Base-by-base conservation (phyloP, 1,140 invertebrate genomes). In the Orchestia grillus region DNA sequence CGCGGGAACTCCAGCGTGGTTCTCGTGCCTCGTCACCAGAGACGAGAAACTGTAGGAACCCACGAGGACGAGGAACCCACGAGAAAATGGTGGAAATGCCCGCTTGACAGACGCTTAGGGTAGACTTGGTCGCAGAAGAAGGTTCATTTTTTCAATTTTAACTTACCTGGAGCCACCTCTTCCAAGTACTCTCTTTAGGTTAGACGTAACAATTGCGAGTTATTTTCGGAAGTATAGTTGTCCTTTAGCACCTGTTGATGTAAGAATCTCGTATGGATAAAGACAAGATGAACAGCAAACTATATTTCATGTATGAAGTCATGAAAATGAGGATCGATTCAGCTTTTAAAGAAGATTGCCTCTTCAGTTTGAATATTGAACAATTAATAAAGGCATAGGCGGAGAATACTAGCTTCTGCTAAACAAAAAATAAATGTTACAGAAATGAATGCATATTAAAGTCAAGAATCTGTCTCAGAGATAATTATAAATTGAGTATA, bases 1-100 rank as follows among this genome's bases (percentile, higher is more conserved):
- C 43, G 92, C 92, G 92, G 92, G 92, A 94, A 94, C 92, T 45
- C 92, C 92, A 94, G 92, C 92, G 92, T 94, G 92, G 92, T 94
- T 94, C 92, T 94, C 92, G 92, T 94, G 92, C 92, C 92, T 94
- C 43, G 44, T 45, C 19, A 94, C 92, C 44, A 94, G 40, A 19
- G 3, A 15, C 28, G 36, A 3, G 47, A 6, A 53, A 6, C 19
- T 53, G 47, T 53, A 8, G 6, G 47, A 8, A 19, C 47, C 47
- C n/a, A n/a, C n/a, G n/a, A n/a, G n/a, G n/a, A n/a, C n/a, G n/a
- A n/a, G n/a, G n/a, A 8, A 53, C 19, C 6, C 47, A 53, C 6
- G 47, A 19, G 47, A 53, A 53, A 8, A 53, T 53, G 47, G n/a
- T n/a, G n/a, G n/a, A n/a, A n/a, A n/a, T n/a, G n/a, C n/a, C n/a